Evolutionary conservation across 2,888 invertebrate genomes (phyloP).

Genomic region (Phorcus lineatus): DNA sequence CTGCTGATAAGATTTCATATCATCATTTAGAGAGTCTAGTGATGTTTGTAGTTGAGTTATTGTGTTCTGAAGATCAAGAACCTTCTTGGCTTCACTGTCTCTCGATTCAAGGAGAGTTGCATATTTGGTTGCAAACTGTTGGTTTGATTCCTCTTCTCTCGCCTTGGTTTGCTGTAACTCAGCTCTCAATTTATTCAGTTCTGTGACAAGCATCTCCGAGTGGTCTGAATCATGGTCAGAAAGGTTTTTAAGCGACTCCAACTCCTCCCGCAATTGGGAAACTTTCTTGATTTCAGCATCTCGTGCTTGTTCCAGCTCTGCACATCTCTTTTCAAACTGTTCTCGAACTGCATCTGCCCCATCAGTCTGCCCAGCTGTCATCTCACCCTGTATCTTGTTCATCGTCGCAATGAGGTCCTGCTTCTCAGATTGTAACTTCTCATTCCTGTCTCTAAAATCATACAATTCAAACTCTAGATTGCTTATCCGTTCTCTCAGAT

Average conservation of each 20-base stretch:
- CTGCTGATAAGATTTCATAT: not conserved
- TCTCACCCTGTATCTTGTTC: not conserved
- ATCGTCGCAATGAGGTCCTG: not conserved
- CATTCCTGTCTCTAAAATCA: constrained; percentile 6
- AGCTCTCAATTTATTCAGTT: no score
- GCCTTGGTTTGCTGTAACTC: no score
- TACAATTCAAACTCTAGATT: not conserved
- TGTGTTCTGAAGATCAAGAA: constrained; percentile 18
- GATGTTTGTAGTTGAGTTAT: constrained; percentile 5
- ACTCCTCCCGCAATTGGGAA: no score
- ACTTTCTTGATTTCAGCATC: not conserved
- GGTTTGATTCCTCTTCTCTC: not conserved
- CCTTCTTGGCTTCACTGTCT: not conserved
- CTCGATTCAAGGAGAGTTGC: not conserved
- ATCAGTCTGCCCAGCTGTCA: no score
- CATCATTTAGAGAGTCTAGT: not conserved
- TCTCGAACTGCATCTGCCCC: not conserved
- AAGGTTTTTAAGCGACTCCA: no score
- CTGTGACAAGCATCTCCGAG: no score
- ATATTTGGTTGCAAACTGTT: not conserved
- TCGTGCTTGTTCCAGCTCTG: not conserved
- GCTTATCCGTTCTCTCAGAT: not conserved
- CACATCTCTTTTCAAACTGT: not conserved
- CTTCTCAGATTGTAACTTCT: not conserved
- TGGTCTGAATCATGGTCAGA: no score